A percentile compares a stretch with the other conserved stretches of the same genome.
These are phyloP conservation scores for Catharus fuscescens DNA, from an alignment of 2,113 vertebrate genomes.

Conservation along the genomic window DNA sequence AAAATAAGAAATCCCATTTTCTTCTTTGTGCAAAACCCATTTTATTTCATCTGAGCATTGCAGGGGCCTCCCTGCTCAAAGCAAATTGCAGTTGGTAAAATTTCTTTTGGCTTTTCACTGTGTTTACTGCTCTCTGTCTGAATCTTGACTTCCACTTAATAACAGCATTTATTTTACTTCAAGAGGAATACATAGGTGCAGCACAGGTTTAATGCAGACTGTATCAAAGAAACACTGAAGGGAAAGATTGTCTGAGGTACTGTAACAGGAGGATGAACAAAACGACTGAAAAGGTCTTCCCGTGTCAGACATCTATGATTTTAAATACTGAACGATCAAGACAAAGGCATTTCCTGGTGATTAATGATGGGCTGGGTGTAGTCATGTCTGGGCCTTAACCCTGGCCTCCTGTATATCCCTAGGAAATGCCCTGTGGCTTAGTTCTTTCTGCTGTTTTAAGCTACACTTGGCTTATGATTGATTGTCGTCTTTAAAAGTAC, in stretches of 20 bases:
- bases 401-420: conserved; percentile 59
- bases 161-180: neutral
- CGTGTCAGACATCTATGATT: conserved; percentile 22
- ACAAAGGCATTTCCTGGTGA: conserved; percentile 70
- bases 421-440: conserved; percentile 65
- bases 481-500: conserved; percentile 34
- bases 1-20: neutral
- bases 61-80: neutral
- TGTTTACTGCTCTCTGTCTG: neutral
- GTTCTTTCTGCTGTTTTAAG: conserved; percentile 55
- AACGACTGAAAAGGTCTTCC: conserved; percentile 7
- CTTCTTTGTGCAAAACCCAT: neutral
- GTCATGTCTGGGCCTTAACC: conserved; percentile 67
- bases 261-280: neutral
- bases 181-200: neutral
- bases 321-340: conserved; percentile 54
- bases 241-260: neutral
- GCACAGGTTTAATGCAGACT: neutral
- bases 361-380: conserved; percentile 70
- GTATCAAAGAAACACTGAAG: neutral
- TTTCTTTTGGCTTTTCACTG: neutral
- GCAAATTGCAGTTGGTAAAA: neutral
- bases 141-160: neutral
- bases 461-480: conserved; percentile 47
- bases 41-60: neutral